Base-by-base conservation (phyloP, 2,888 invertebrate species). In the Latrodectus elegans region DNA sequence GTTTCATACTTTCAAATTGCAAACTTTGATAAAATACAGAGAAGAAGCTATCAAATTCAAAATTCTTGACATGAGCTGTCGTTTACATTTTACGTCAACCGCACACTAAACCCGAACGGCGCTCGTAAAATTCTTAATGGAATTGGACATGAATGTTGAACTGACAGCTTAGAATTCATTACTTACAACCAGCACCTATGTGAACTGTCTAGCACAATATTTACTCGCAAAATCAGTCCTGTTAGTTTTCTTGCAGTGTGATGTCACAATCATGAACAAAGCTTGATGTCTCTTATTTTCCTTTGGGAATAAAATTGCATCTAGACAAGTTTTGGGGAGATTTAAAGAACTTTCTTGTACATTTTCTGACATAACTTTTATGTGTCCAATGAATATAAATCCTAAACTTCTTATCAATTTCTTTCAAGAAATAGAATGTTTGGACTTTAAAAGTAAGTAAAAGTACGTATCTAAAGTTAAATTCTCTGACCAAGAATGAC, bases 101-200 rank as follows among this genome's bases (percentile, higher is more conserved):
- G 84, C 73, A 73, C 78, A 8, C 67, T 15, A 64, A 72, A 49
- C 38, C 65, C 10, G 12, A 55, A 15, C n/a, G n/a, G 10, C 14
- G 49, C 76, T 72, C 72, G 55, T 84, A 84, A 84, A 84, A 78
- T 53, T 51, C 60, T 17, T 15, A 71, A 78, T 51, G n/a, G 65
- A 78, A 73, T 67, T 10, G 22, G 26, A 73, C 73, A 55, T 17
- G 73, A 68, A 76, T 51, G 38, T 4, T 51, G n/a, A 84, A 73
- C 67, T 84, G 84, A 72, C 67, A 77, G 53, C 11, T 55, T 12
- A n/a, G 52, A 11, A 51, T 60, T 72, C 64, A 64, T n/a, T 52
- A 26, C 67, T 52, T 8, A 52, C 14, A 60, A 60, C 60, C 10
- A 60, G 12, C 38, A 6, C 38, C 4, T 2, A 38, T 38, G 38